These are phyloP conservation scores for Hystrix brachyura DNA, from an alignment of 2,113 vertebrate species.

Conservation along the genomic window DNA sequence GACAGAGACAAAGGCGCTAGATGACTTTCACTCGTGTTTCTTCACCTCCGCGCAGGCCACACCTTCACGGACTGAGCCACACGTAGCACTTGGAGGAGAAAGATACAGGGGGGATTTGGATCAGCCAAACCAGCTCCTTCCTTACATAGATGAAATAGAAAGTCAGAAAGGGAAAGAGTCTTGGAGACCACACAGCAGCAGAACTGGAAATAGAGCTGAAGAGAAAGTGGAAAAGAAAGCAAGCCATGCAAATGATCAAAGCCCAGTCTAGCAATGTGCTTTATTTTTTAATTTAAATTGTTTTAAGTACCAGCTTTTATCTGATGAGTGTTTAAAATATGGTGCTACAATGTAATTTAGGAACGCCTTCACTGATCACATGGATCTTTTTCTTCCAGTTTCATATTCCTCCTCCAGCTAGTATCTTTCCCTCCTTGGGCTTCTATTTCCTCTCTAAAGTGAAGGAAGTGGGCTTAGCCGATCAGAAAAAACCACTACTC, in stretches of 20 bases:
- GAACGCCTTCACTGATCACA: background rate
- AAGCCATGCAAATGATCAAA: conserved; percentile 14
- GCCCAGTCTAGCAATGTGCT: background rate
- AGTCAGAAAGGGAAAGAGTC: conserved; percentile 20
- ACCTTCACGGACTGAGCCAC: background rate
- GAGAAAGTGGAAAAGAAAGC: background rate
- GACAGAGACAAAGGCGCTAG: background rate
- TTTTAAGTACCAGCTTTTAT: background rate
- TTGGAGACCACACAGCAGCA: background rate
- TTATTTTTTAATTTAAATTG: conserved; percentile 20
- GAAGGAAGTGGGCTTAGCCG: background rate
- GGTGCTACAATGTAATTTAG: background rate
- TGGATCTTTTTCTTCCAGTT: background rate
- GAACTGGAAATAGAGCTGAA: conserved; percentile 16
- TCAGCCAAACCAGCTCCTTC: background rate
- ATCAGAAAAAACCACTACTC: background rate
- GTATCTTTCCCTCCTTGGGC: background rate
- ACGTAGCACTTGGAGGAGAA: background rate
- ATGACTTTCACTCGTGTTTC: background rate
- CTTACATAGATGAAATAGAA: conserved; percentile 7
- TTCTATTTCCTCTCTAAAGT: conserved; percentile 33
- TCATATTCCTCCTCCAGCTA: background rate
- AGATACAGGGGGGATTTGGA: conserved; percentile 28
- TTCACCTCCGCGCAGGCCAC: background rate
- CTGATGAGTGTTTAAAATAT: background rate